These are phyloP conservation scores for Sebastiscus albofasciatus DNA, from an alignment of 2,797 vertebrate genomes.

Conservation along the genomic window DNA sequence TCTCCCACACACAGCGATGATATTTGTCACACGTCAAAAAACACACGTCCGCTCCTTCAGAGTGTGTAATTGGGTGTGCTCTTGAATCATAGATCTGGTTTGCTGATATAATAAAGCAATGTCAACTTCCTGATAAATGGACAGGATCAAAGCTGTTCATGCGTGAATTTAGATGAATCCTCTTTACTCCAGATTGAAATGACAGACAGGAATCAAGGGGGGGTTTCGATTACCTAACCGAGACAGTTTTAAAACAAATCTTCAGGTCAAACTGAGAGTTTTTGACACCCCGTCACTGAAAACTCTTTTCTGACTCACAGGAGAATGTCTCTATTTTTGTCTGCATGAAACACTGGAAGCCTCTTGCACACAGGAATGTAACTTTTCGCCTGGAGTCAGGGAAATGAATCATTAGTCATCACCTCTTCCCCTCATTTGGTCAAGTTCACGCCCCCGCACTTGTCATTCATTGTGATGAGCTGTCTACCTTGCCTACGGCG, in stretches of 20 bases:
- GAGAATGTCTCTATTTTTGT: not conserved
- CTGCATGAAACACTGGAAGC: not conserved
- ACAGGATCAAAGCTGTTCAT: not conserved
- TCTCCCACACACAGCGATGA: not conserved
- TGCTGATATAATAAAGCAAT: not conserved
- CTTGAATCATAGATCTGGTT: not conserved
- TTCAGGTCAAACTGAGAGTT: not conserved
- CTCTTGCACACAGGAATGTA: not conserved
- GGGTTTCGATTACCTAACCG: not conserved
- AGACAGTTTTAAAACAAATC: constrained; percentile 5
- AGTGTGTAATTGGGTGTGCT: constrained; percentile 8
- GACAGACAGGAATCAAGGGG: not conserved
- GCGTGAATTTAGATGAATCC: not conserved
- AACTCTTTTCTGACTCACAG: not conserved
- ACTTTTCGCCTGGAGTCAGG: constrained; percentile 23
- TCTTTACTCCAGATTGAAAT: not conserved
- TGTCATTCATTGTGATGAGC: constrained; percentile 45
- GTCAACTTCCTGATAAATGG: constrained; percentile 2
- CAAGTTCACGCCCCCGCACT: constrained; percentile 26
- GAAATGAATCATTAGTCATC: constrained; percentile 47
- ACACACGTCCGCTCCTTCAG: not conserved
- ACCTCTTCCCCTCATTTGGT: constrained; percentile 40
- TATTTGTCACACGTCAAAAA: constrained; percentile 8
- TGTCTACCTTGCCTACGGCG: constrained; percentile 12
- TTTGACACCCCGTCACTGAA: constrained; percentile 22